Percentiles rank a stretch among this genome's conserved stretches.
These are phyloP conservation scores for Patagioenas fasciata DNA, from an alignment of 2,113 vertebrate genomes.

Conservation along the genomic window DNA sequence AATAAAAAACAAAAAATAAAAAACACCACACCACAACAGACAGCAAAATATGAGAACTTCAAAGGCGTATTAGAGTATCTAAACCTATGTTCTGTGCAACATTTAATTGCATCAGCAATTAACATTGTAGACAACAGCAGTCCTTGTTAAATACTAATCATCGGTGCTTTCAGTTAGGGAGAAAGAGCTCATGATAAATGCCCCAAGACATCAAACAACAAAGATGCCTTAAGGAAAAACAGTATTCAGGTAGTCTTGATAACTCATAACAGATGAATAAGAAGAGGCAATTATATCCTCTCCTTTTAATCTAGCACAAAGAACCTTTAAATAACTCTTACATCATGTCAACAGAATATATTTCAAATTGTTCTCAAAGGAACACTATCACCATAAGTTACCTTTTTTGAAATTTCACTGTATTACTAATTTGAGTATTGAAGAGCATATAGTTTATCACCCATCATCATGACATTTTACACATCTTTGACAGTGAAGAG, in stretches of 20 bases:
- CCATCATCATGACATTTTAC: background rate
- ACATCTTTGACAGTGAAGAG: background rate
- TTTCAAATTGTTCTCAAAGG: background rate
- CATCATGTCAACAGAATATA: background rate
- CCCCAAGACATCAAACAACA: background rate
- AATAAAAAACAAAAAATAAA: background rate
- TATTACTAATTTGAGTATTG: background rate
- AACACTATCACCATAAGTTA: background rate
- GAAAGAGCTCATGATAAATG: background rate
- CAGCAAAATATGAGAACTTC: background rate
- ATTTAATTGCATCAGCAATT: background rate
- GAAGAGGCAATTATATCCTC: background rate
- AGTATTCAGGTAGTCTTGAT: background rate
- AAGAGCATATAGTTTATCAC: background rate
- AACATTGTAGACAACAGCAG: background rate
- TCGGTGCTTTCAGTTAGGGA: background rate
- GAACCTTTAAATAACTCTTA: background rate
- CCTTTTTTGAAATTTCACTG: background rate
- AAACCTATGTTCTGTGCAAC: background rate
- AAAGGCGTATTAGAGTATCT: background rate
- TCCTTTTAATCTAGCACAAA: background rate
- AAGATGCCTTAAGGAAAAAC: background rate
- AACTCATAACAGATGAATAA: background rate
- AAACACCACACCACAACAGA: background rate
- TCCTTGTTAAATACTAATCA: slow-evolving; percentile 14